Percentiles rank a stretch among this genome's conserved stretches.
Evolutionary conservation across 2,888 invertebrate species (phyloP).

Genomic region (Alloplasta piceator): DNA sequence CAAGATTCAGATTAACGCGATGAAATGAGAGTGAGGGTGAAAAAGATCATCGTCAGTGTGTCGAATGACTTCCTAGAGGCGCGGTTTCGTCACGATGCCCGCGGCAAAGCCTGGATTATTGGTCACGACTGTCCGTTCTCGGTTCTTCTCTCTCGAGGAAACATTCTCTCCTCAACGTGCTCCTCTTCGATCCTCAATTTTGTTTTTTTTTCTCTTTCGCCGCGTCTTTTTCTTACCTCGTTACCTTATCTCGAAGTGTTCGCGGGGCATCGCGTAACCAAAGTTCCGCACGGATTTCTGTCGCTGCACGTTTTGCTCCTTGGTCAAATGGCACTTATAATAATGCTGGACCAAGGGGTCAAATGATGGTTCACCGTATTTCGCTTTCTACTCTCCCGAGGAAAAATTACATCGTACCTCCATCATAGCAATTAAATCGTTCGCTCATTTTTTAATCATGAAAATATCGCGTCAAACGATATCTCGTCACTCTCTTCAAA

Average conservation of each 20-base stretch:
- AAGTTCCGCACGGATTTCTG: constrained; percentile 61
- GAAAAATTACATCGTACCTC: constrained; percentile 14
- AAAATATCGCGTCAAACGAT: background rate
- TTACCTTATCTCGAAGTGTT: constrained; percentile 76
- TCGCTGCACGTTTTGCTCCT: constrained; percentile 37
- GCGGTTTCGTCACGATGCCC: constrained; percentile 80
- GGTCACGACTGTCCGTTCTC: constrained; percentile 74
- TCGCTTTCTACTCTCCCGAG: constrained; percentile 25
- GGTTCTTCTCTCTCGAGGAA: constrained; percentile 40
- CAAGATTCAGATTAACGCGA: constrained; percentile 56
- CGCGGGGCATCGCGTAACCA: constrained; percentile 73
- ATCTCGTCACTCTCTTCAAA: background rate
- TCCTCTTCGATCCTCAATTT: constrained; percentile 24
- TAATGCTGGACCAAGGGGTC: constrained; percentile 2
- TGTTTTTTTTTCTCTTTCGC: constrained; percentile 21
- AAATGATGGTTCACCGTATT: constrained; percentile 22
- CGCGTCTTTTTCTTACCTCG: constrained; percentile 22
- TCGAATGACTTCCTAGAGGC: constrained; percentile 81
- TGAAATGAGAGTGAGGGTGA: constrained; percentile 57
- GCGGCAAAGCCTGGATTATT: constrained; percentile 75
- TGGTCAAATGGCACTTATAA: constrained; percentile 38
- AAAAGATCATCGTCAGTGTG: constrained; percentile 66
- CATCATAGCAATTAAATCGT: constrained; percentile 34
- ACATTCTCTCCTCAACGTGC: constrained; percentile 43
- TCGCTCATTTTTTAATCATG: constrained; percentile 24